These are phyloP conservation scores for Falco peregrinus DNA, from an alignment of 2,797 vertebrate genomes.

Conservation along the genomic window DNA sequence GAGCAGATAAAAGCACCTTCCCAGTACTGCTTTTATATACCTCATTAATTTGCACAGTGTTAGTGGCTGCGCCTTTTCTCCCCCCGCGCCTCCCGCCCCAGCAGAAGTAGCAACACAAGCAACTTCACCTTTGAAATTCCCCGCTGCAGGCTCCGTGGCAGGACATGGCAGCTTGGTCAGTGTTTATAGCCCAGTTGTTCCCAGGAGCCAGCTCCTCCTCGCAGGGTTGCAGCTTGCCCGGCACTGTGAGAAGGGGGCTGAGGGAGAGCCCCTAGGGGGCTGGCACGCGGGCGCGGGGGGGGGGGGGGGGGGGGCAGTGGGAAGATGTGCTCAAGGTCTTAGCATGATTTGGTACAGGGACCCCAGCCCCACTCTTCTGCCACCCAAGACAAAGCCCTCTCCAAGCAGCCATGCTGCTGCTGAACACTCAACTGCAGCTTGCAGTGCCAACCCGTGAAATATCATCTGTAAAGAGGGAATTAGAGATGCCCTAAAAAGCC, in stretches of 20 bases:
- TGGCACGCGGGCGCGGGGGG: not conserved
- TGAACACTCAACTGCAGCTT: not conserved
- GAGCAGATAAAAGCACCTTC: slow-evolving; percentile 44
- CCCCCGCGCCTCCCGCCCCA: not conserved
- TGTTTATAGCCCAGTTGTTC: not conserved
- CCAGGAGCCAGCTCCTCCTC: not conserved
- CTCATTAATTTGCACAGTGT: not conserved
- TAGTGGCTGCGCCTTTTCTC: not conserved
- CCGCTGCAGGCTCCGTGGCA: not conserved
- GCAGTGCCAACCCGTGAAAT: not conserved
- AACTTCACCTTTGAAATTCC: not conserved
- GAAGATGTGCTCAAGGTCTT: not conserved
- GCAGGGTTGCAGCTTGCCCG: fast-evolving
- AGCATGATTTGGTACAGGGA: fast-evolving
- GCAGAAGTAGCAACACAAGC: not conserved
- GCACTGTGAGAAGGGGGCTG: fast-evolving
- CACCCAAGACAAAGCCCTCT: not conserved
- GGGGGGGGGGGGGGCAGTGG: no score
- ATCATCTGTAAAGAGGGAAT: not conserved
- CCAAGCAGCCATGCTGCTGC: not conserved
- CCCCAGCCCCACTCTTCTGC: not conserved
- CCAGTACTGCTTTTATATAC: not conserved
- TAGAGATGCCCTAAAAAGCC: not conserved
- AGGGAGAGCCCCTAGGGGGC: not conserved
- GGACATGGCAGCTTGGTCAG: fast-evolving